Percentiles rank a stretch among this genome's conserved stretches.
Evolutionary conservation across 2,888 invertebrate genomes (phyloP).

Genomic region (Linyphia triangularis): DNA sequence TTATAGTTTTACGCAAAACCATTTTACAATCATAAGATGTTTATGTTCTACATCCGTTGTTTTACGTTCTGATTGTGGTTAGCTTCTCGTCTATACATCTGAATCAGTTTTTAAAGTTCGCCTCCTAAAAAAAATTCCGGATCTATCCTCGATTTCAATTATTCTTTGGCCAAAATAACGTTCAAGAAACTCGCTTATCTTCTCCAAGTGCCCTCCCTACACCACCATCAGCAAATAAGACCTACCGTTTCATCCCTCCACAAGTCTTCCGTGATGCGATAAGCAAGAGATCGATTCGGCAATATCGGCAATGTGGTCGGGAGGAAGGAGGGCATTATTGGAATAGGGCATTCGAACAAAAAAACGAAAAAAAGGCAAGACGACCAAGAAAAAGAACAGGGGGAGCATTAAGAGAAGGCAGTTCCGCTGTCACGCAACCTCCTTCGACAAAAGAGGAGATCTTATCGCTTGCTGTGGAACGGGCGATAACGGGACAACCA

Average conservation of each 20-base stretch:
- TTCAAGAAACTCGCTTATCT: no score
- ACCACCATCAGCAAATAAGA: neutral
- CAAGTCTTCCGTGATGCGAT: conserved; percentile 36
- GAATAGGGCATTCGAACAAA: conserved; percentile 58
- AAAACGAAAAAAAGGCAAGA: conserved; percentile 9
- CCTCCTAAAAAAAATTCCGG: no score
- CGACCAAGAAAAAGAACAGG: neutral
- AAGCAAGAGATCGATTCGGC: conserved; percentile 63
- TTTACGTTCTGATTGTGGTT: no score
- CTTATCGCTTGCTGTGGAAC: no score
- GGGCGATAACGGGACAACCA: conserved; percentile 51
- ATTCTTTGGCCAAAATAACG: no score
- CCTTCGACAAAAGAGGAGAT: conserved; percentile 24
- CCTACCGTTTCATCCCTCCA: neutral
- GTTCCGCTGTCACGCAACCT: conserved; percentile 35
- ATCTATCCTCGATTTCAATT: no score
- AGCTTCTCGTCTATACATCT: no score
- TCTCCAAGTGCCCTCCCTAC: neutral
- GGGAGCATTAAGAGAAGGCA: conserved; percentile 48
- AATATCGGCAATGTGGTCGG: conserved; percentile 68
- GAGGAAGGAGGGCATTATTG: conserved; percentile 59
- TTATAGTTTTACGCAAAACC: no score
- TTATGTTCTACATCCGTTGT: no score
- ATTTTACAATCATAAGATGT: no score
- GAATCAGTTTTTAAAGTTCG: no score